Evolutionary conservation across 2,113 vertebrate genomes (phyloP), one percentile per base, ranked within the genome.

Genomic region (Spilogale gracilis): DNA sequence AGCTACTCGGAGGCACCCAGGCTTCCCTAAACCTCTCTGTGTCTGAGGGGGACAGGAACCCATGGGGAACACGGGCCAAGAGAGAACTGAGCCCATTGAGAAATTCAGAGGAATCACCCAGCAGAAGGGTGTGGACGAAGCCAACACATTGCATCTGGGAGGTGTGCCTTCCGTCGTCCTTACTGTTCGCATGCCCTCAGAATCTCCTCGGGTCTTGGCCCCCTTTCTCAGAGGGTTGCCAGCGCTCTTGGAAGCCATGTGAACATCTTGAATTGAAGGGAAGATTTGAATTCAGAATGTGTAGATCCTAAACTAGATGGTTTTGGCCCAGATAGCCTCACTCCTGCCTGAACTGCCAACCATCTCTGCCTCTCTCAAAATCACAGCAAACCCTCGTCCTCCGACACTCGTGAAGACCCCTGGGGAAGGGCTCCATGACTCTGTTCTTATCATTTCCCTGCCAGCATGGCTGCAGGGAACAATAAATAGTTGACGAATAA

Each of bases 101-200:
- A 89, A 79, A 27, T 3, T 10, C 63, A 27, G 73, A 38, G 73
- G 38, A 16, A 8, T 2, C 20, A 0, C 21, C 50, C 5, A 52
- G 21, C 8, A 30, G 58, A 7, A 8, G 30, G 76, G 10, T 0
- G 0, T 18, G 25, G n/a, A 74, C 30, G 21, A 50, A 32, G 23
- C n/a, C 27, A 3, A 9, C 7, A 7, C 1, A 43, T 11, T 27
- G 6, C 89, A 2, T 30, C n/a, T 43, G 30, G 13, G 16, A 9
- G 45, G 45, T 1, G 10, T 2, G 3, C 6, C 2, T 13, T 4
- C 1, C 2, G 0, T 27, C 58, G 3, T 43, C n/a, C 8, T n/a
- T 12, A 4, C 32, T 25, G 45, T 9, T 60, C 7, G 10, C 0
- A 5, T 1, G 23, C 8, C 12, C 71, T 11, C 21, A 10, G 60